phyloP scores from a whole-genome alignment of 2,888 invertebrate genomes.

The Ochropleura plecta region DNA sequence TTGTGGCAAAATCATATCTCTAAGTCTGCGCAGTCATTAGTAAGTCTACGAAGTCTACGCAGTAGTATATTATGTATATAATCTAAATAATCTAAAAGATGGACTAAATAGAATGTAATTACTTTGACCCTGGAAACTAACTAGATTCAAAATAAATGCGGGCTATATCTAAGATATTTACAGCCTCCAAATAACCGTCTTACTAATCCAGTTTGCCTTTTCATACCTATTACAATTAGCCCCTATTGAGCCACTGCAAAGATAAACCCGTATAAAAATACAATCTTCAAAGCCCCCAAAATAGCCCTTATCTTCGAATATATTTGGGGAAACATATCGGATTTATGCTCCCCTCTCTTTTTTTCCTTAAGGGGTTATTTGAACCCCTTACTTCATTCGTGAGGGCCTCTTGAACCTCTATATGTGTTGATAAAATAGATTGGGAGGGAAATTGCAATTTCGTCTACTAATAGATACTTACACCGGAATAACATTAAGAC shows the following conservation, averaged over 20 bases:
- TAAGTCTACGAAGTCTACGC: no score
- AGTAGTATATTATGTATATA: no score
- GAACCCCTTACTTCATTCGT: constrained; percentile 40
- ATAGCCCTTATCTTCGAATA: constrained; percentile 58
- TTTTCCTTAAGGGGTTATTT: constrained; percentile 57
- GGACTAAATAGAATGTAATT: no score
- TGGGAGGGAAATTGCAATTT: constrained; percentile 56
- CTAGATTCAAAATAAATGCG: background rate
- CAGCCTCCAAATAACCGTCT: background rate
- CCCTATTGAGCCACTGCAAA: constrained; percentile 26
- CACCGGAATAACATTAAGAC: constrained; percentile 23
- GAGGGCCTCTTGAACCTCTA: constrained; percentile 38
- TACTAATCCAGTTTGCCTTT: background rate
- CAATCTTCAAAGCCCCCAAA: constrained; percentile 44
- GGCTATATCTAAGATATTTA: background rate
- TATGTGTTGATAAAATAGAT: constrained; percentile 50
- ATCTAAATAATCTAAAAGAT: no score
- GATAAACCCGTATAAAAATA: constrained; percentile 49
- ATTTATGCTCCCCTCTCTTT: constrained; percentile 50
- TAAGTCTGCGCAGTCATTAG: no score
- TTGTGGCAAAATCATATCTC: no score
- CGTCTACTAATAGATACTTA: constrained; percentile 20
- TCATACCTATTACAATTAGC: constrained; percentile 37
- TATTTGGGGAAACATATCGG: constrained; percentile 54
- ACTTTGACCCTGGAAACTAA: no score